A percentile compares a stretch with the other conserved stretches of the same genome.
These are phyloP conservation scores for Setophaga petechia DNA, from an alignment of 2,113 vertebrate genomes.

Conservation along the genomic window DNA sequence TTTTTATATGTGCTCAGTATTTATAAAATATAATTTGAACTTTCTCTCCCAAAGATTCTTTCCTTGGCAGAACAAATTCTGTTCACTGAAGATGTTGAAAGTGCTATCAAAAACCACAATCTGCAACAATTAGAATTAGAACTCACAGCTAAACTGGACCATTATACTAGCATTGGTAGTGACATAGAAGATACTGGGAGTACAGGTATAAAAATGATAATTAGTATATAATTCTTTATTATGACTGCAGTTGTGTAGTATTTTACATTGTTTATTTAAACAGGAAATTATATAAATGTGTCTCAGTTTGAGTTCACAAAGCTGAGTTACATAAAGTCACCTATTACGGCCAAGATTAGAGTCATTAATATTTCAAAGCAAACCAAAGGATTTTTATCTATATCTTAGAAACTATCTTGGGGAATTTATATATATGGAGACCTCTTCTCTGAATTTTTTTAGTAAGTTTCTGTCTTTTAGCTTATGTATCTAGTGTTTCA, in stretches of 20 bases:
- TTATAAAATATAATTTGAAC: neutral
- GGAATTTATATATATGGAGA: neutral
- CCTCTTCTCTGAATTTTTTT: neutral
- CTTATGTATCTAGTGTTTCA: neutral
- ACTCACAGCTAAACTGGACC: constrained; percentile 86
- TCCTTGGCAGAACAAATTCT: constrained; percentile 95
- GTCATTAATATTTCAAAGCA: neutral
- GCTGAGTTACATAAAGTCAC: neutral
- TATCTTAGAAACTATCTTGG: neutral
- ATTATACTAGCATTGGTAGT: constrained; percentile 87
- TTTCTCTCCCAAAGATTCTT: constrained; percentile 80
- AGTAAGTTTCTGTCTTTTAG: neutral
- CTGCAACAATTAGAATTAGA: constrained; percentile 89
- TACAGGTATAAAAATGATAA: constrained; percentile 72
- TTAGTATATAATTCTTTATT: neutral
- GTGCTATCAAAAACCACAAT: constrained; percentile 79
- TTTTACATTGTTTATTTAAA: neutral
- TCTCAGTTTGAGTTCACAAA: neutral
- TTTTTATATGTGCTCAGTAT: neutral
- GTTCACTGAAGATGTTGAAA: constrained; percentile 94
- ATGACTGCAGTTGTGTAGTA: neutral
- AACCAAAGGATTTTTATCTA: neutral
- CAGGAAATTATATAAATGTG: neutral
- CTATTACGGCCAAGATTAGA: neutral
- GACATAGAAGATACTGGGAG: constrained; percentile 73